Percentiles rank a stretch among this genome's conserved stretches.
Evolutionary conservation across 2,888 invertebrate species (phyloP).

Genomic region (Meganola albula): DNA sequence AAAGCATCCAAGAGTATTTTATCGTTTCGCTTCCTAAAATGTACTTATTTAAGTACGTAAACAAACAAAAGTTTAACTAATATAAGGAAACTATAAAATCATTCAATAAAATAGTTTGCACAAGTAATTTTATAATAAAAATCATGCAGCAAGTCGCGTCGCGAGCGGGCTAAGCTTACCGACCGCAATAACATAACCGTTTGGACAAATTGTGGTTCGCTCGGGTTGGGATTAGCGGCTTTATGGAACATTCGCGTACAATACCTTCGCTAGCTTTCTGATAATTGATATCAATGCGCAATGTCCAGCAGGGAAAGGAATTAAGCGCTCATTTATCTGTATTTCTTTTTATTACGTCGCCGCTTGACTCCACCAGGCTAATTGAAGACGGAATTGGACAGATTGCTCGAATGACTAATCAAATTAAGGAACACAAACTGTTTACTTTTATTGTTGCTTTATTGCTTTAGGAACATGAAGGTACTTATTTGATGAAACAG

Average conservation of each 20-base stretch:
- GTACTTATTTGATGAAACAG: no score
- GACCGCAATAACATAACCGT: slow-evolving; percentile 76
- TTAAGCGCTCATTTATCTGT: slow-evolving; percentile 55
- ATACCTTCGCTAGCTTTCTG: slow-evolving; percentile 51
- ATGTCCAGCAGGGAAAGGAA: slow-evolving; percentile 51
- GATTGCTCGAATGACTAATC: slow-evolving; percentile 31
- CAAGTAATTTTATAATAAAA: slow-evolving; percentile 57
- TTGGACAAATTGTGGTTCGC: slow-evolving; percentile 72
- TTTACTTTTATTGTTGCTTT: slow-evolving; percentile 23
- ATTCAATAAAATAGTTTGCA: slow-evolving; percentile 41
- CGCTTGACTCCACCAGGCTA: slow-evolving; percentile 39
- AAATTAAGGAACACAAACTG: slow-evolving; percentile 25
- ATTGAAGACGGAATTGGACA: slow-evolving; percentile 32
- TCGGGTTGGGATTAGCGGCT: slow-evolving; percentile 67
- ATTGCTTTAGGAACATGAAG: no score
- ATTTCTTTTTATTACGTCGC: slow-evolving; percentile 48
- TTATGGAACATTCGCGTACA: slow-evolving; percentile 65
- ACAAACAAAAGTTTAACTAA: slow-evolving; percentile 13
- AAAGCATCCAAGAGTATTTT: no score
- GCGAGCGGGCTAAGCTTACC: slow-evolving; percentile 49
- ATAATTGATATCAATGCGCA: slow-evolving; percentile 73
- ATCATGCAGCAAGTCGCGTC: slow-evolving; percentile 51
- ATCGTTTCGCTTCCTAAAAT: no score
- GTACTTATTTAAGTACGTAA: no score
- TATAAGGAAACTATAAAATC: slow-evolving; percentile 24